Base-by-base conservation (phyloP, 2,113 vertebrate genomes). In the Hyperoodon ampullatus region DNA sequence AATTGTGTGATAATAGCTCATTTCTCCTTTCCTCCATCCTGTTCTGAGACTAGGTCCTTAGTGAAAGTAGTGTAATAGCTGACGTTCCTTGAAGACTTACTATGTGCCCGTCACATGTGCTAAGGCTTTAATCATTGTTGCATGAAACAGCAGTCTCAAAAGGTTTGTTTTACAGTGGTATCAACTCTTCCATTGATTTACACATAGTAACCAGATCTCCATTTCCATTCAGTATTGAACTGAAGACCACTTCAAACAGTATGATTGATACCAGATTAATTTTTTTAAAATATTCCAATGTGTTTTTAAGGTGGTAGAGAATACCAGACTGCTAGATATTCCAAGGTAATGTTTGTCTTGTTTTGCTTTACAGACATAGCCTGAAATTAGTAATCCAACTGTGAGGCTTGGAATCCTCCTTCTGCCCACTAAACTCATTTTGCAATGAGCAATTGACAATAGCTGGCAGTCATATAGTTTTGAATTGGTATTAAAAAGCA, bases 321-420 rank as follows among this genome's bases (percentile, higher is more conserved):
- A 94, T 96, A 88, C 75, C 74, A 97, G 95, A 95, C 70, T 94
- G 78, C 91, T 94, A 88, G 58, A 78, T 95, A 95, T 90, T 97
- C 87, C 92, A 97, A 96, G 24, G 30, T 96, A 88, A 26, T 92
- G 35, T 97, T 97, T 95, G 58, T 95, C 88, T 70, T 47, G 55
- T 96, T 86, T 70, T 47, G 50, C 39, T 96, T 97, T 93, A 84
- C n/a, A 98, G 95, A 88, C 58, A 83, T 80, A 96, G 87, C 44
- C 44, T 96, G 58, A 70, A 95, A 93, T 87, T 87, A 28, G 23
- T 80, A 95, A 50, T 97, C 74, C 87, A 95, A 97, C 47, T 94
- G 39, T 74, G 94, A 93, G 65, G 66, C 90, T 96, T 97, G 93
- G 97, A 97, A 92, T 65, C 9, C 50, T 92, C 55, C 30, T 93